Evolutionary conservation across 2,888 invertebrate genomes (phyloP).

Genomic region (Harpalus rufipes): DNA sequence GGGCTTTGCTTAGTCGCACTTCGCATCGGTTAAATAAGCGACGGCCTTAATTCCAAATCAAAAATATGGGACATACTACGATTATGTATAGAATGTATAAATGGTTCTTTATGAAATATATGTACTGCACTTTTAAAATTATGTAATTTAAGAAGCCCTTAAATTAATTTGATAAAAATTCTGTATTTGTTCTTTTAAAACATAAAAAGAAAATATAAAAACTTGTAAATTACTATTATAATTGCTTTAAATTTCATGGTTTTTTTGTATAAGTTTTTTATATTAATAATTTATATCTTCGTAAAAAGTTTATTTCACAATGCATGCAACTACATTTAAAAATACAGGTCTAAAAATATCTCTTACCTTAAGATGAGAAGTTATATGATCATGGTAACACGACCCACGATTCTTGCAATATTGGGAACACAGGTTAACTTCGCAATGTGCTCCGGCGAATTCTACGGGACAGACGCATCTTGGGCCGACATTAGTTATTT

Average conservation of each 20-base stretch:
- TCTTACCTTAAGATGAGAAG: slow-evolving; percentile 34
- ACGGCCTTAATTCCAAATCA: too few relatives aligned
- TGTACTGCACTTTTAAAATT: too few relatives aligned
- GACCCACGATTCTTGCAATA: slow-evolving; percentile 83
- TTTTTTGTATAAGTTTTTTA: not conserved
- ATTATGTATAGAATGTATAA: too few relatives aligned
- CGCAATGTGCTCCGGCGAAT: slow-evolving; percentile 84
- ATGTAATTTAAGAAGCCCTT: too few relatives aligned
- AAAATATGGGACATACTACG: too few relatives aligned
- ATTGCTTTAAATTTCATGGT: not conserved
- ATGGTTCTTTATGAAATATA: too few relatives aligned
- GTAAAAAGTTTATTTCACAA: not conserved
- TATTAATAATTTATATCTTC: not conserved
- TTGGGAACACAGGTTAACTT: slow-evolving; percentile 84
- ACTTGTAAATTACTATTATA: not conserved
- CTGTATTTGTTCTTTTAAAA: not conserved
- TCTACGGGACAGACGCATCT: slow-evolving; percentile 83
- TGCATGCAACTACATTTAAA: not conserved
- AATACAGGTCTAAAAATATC: not conserved
- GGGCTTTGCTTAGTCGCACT: too few relatives aligned
- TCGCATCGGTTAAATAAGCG: too few relatives aligned
- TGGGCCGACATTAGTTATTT: slow-evolving; percentile 78
- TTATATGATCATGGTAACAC: slow-evolving; percentile 77
- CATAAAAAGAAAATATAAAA: not conserved
- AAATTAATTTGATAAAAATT: not conserved